These are phyloP conservation scores for Lophius americanus DNA, from an alignment of 2,797 vertebrate species.

Conservation along the genomic window DNA sequence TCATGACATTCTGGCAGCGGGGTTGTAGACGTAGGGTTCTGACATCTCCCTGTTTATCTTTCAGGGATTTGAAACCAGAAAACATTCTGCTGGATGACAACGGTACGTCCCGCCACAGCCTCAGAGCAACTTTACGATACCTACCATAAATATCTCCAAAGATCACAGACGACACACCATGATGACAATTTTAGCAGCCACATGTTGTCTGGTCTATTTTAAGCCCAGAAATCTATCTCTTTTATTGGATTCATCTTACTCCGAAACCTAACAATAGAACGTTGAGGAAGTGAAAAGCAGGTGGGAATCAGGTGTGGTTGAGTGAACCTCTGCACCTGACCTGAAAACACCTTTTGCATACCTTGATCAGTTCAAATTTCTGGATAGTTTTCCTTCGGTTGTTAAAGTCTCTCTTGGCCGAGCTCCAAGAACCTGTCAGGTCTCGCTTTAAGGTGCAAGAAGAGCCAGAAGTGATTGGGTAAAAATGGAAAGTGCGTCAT, in stretches of 20 bases:
- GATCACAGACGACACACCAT: not conserved
- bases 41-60: constrained; percentile 28
- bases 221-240: constrained; percentile 9
- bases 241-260: constrained; percentile 20
- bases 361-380: not conserved
- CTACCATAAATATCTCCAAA: not conserved
- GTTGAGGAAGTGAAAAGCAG: constrained; percentile 43
- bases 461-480: not conserved
- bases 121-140: no score
- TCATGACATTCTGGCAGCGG: not conserved
- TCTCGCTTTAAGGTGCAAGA: not conserved
- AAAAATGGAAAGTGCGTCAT: constrained; percentile 28
- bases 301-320: constrained; percentile 18
- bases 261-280: constrained; percentile 27
- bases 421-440: not conserved
- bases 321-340: constrained; percentile 7
- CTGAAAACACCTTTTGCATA: not conserved
- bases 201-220: constrained; percentile 15
- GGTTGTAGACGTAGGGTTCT: not conserved
- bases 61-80: constrained; percentile 96
- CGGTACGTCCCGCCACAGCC: constrained; percentile 59
- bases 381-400: not conserved
- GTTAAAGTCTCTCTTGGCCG: not conserved
- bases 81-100: constrained; percentile 92
- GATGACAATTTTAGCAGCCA: not conserved